Evolutionary conservation across 2,888 invertebrate genomes (phyloP).

Genomic region (Tenthredo livida): DNA sequence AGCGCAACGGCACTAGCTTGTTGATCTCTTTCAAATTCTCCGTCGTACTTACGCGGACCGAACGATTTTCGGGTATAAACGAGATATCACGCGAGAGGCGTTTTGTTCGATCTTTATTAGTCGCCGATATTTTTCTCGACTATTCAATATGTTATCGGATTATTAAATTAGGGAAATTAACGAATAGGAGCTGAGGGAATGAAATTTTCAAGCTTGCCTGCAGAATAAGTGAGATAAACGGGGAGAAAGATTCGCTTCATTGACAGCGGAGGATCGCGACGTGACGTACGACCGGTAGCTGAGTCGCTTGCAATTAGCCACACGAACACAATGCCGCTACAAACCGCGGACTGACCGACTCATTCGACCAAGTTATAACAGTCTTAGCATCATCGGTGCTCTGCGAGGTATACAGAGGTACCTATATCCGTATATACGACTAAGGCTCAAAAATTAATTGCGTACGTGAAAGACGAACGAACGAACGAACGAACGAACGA

Average conservation of each 20-base stretch:
- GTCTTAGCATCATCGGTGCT: neutral
- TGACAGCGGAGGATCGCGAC: conserved; percentile 33
- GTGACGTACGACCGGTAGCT: conserved; percentile 51
- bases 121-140: neutral
- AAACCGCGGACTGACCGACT: neutral
- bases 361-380: neutral
- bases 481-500: neutral
- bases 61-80: neutral
- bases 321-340: conserved; percentile 4
- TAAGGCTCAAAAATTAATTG: conserved; percentile 47
- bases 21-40: conserved; percentile 41
- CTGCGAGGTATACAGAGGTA: neutral
- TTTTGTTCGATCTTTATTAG: neutral
- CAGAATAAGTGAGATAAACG: neutral
- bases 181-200: neutral
- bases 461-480: conserved; percentile 31
- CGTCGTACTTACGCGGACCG: neutral
- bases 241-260: conserved; percentile 25
- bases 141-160: neutral
- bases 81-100: neutral
- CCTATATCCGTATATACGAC: neutral
- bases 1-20: conserved; percentile 37
- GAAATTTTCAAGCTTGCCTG: neutral
- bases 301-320: conserved; percentile 45
- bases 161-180: too few species aligned